A percentile compares a stretch with the other conserved stretches of the same genome.
phyloP scores from a whole-genome alignment of 2,113 vertebrate species.

The Mustelus asterias region DNA sequence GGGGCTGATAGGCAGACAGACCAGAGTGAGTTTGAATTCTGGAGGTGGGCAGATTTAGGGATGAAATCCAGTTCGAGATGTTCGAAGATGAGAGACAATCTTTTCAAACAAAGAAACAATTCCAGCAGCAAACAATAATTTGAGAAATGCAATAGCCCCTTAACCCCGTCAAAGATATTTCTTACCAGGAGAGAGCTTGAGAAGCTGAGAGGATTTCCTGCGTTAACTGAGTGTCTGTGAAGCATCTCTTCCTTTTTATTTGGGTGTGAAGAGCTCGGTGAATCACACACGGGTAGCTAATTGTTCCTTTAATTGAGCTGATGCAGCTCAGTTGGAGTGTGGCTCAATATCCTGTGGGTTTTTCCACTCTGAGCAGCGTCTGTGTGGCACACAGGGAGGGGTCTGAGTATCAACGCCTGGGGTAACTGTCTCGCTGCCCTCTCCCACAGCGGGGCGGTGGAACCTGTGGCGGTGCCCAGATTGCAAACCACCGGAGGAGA shows the following conservation, averaged over 20 bases:
- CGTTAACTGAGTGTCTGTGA: neutral
- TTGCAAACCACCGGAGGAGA: no score
- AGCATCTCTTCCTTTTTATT: neutral
- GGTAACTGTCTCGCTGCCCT: neutral
- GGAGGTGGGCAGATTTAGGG: no score
- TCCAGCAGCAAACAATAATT: no score
- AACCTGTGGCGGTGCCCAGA: no score
- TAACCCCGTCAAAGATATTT: no score
- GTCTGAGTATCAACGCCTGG: neutral
- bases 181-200: neutral
- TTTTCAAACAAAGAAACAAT: no score
- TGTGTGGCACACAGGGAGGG: no score
- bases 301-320: neutral
- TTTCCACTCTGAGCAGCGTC: neutral
- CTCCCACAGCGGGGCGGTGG: no score
- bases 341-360: neutral
- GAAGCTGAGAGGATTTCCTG: neutral
- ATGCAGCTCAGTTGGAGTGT: neutral
- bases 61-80: no score
- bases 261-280: neutral
- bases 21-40: neutral
- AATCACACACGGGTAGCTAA: neutral
- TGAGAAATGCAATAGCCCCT: no score
- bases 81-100: no score
- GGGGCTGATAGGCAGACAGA: no score